Base-by-base conservation (phyloP, 1,140 invertebrate genomes). In the Pogonomyrmex californicus region DNA sequence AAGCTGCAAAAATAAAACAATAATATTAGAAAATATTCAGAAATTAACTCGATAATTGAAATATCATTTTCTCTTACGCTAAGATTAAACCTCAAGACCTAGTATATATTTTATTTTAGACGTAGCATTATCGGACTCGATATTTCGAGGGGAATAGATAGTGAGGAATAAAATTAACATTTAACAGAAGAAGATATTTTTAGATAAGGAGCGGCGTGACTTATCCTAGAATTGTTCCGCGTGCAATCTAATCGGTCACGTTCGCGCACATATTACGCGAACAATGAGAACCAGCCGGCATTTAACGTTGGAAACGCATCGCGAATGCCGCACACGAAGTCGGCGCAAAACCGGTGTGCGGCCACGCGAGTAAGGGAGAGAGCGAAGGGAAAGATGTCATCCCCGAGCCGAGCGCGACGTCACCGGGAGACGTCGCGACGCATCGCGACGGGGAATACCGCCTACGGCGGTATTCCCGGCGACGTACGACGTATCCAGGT, bases 1-100 rank as follows among this genome's bases (percentile, higher is more conserved):
- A 63, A 70, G 62, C 81, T 82, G 56, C 14, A 81, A 89, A 86
- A 88, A 86, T 51, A 86, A 68, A 47, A 54, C n/a, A 36, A 49
- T 17, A 44, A 17, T 7, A 51, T 73, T 47, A 49, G 12, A 75
- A 75, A 81, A 30, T 12, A 41, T 41, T 30, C n/a, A 58, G 4
- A 56, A 44, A 4, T 68, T 17, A 6, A 1, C 9, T 4, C 7
- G n/a, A 17, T 10, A 10, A 2, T 66, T 23, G n/a, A 66, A 23
- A 44, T 65, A 44, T 17, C 30, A 3, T 62, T 17, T 7, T 36
- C 1, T 23, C 7, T 17, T 38, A 63, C 17, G 14, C 14, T 36
- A 47, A 78, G 33, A 63, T 65, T 47, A 30, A 47, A 75, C 49
- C 58, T 58, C 7, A 41, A 47, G 10, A 23, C 23, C 23, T 23